Evolutionary conservation across 2,888 invertebrate species (phyloP), one percentile per base, ranked within the genome.

Genomic region (Electrophaes corylata): DNA sequence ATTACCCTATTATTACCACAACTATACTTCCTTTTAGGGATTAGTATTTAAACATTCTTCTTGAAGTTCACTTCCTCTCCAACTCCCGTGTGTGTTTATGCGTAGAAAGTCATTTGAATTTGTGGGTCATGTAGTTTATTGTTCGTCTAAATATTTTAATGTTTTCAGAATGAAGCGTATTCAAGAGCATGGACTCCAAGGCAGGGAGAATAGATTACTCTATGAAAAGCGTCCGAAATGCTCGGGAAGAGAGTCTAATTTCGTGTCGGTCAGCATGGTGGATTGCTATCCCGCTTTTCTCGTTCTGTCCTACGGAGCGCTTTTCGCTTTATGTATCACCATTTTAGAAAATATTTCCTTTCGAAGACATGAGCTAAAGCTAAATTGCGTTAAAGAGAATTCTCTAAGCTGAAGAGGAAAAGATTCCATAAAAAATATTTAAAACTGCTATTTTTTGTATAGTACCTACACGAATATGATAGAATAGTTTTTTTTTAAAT

Each of bases 161-260:
- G 20, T 56, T 76, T 75, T 41, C 65, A 91, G 90, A 48, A 78
- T 84, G 47, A 90, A 88, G 68, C 86, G 91, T 10, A 84, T 91
- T 20, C 88, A 85, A 72, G 91, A 91, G 66, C 87, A 88, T 31
- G 91, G 95, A 0, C 73, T 95, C 1, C 94, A 95, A 67, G 82
- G 84, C 35, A 87, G 95, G 11, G 94, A 94, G 65, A 88, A 93
- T 86, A 71, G 76, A 43, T 81, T 93, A 44, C 81, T 95, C 23
- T 95, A 95, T 73, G 93, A 94, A 20, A 93, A 92, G 58, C 93
- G 93, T 67, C 95, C 95, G 0, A 86, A 85, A 62, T 95, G 95
- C 67, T 81, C 86, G 0, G 93, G 93, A 4, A 94, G 94, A 66
- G 87, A 84, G 33, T 92, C 92, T 0, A 91, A 86, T 63, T 95